Base-by-base conservation (phyloP, 2,888 invertebrate genomes). In the Thumatha senex region DNA sequence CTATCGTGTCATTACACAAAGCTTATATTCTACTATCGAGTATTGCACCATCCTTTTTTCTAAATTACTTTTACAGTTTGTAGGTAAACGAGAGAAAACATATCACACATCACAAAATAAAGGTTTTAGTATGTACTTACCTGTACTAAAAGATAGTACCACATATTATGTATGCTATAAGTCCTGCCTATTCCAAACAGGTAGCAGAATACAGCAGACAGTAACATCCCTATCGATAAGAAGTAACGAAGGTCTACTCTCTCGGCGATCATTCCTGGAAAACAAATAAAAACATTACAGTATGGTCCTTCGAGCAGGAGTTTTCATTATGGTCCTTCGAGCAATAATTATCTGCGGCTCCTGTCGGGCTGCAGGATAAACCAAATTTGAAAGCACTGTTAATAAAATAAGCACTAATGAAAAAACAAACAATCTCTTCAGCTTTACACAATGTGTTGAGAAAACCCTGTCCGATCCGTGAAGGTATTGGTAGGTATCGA, bases 201-300 rank as follows among this genome's bases (percentile, higher is more conserved):
- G 72, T 97, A 97, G 55, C 96, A 96, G 71, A 96, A 96, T 4
- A 96, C 82, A 0, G 98, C 98, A 0, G 98, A 97, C 1, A 95
- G 78, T 34, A 98, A 84, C 98, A 99, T 98, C 42, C 99, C 99
- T 29, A 96, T 76, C 0, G 96, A 93, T n/a, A 99, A 92, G 84
- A 98, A 99, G 80, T 97, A 97, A 2, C 99, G 93, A 38, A 99
- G 87, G 70, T 98, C 97, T 24, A 97, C 96, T 31, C 98, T 92
- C 85, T 99, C 99, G 0, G 98, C 99, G 48, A 98, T 92, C 83
- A 98, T 96, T 2, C 99, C 99, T 92, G 94, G 92, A 75, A 34
- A 2, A 34, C 24, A 15, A 9, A 31, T 31, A 31, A 31, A 8
- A 10, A 31, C 7, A 31, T 31, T 24, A 24, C 5, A 24, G 18